phyloP scores from a whole-genome alignment of 2,797 vertebrate genomes.

The Syndactyla subalaris region DNA sequence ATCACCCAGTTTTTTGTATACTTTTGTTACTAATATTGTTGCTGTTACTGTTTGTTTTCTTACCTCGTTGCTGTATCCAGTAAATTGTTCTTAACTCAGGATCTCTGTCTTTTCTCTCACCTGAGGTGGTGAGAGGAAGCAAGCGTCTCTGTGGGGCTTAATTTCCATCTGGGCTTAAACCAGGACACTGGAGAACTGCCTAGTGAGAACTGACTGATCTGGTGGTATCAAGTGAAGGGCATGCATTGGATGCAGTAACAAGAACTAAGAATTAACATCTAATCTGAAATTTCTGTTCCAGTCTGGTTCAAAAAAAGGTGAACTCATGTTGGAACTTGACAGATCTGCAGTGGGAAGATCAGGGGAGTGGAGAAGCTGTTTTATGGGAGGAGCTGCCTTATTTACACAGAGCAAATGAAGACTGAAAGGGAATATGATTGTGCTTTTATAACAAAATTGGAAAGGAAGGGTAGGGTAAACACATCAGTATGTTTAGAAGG shows the following conservation, averaged over 20 bases:
- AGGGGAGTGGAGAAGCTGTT: neutral
- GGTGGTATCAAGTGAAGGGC: neutral
- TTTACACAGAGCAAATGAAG: neutral
- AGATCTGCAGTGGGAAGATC: neutral
- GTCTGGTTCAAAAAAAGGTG: neutral
- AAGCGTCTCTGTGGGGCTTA: neutral
- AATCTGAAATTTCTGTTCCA: neutral
- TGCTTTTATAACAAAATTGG: neutral
- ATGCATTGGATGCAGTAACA: rapidly evolving
- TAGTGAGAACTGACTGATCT: neutral
- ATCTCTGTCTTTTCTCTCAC: neutral
- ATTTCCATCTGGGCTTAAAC: neutral
- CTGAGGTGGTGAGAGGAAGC: neutral
- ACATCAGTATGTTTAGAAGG: neutral
- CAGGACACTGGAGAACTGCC: neutral
- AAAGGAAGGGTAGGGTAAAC: neutral
- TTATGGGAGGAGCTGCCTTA: neutral
- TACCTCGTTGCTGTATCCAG: neutral
- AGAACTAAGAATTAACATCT: neutral
- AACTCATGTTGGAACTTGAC: neutral
- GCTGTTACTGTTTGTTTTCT: neutral
- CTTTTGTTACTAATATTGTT: neutral
- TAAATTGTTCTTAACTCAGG: neutral
- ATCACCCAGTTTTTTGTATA: neutral
- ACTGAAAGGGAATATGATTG: neutral